Evolutionary conservation across 2,888 invertebrate species (phyloP).

Genomic region (Hoplodrina ambigua): DNA sequence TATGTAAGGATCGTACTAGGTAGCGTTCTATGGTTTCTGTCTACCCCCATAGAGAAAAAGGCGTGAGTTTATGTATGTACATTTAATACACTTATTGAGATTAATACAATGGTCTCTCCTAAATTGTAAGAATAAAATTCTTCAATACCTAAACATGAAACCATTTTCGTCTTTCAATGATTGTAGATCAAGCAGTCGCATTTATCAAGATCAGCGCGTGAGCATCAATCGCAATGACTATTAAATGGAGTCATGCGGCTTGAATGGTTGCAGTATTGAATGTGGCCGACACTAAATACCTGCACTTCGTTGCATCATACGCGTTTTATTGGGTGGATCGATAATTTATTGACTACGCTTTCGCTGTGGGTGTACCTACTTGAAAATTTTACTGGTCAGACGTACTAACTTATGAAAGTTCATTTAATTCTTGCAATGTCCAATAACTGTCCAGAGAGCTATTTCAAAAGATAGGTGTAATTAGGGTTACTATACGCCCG

Average conservation of each 20-base stretch:
- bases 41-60: too few relatives aligned
- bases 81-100: background rate
- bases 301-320: slow-evolving; percentile 54
- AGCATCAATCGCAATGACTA: slow-evolving; percentile 76
- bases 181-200: slow-evolving; percentile 39
- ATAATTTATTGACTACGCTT: slow-evolving; percentile 34
- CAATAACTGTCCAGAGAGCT: background rate
- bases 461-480: background rate
- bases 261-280: slow-evolving; percentile 68
- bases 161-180: slow-evolving; percentile 35
- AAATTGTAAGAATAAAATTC: background rate
- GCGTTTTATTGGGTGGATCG: slow-evolving; percentile 57
- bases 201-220: slow-evolving; percentile 61
- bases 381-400: slow-evolving; percentile 19
- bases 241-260: slow-evolving; percentile 72
- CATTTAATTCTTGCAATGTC: background rate
- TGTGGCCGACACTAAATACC: slow-evolving; percentile 69
- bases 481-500: background rate
- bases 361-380: slow-evolving; percentile 5
- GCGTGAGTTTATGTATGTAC: too few relatives aligned
- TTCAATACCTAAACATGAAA: slow-evolving; percentile 13
- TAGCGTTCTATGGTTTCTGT: too few relatives aligned
- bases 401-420: background rate
- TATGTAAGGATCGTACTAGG: too few relatives aligned
- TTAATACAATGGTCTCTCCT: background rate